Evolutionary conservation across 2,113 vertebrate genomes (phyloP), one percentile per base, ranked within the genome.

Genomic region (Promerops cafer): DNA sequence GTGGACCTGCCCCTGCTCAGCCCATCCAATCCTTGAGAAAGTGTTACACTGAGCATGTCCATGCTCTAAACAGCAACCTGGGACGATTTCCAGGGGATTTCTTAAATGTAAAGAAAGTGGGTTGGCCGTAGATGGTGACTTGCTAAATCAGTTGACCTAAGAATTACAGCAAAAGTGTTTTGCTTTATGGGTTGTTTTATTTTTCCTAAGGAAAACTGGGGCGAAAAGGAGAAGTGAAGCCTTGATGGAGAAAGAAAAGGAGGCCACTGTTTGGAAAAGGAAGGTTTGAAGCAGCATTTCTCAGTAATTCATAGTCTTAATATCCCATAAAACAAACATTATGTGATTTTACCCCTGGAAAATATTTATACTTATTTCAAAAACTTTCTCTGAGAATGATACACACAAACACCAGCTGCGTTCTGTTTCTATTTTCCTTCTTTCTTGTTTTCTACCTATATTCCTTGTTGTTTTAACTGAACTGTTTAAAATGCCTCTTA

Each of bases 371-470:
- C 1, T 13, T 57, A 4, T 22, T 65, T 76, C 10, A 76, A 28
- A 28, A 66, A 39, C 13, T 68, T 79, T 75, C 9, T 30, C 21
- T 19, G 30, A 71, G 24, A 83, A 64, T 15, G 13, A 40, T 33
- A 30, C 1, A n/a, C 7, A 49, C 1, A 47, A 80, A 57, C 35
- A 57, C 12, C 26, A 23, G 2, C 3, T 52, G 21, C 0, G 1
- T 83, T 66, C 21, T 19, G 42, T 64, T 54, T 63, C 27, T 37
- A 15, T 54, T 75, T 75, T 52, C 7, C 21, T 74, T 70, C 16
- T 85, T 24, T 61, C 23, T n/a, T 23, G 4, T 79, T 63, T 79
- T 57, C 47, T 24, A 53, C 54, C 35, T 37, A 11, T 59, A 40
- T 7, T 52, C 19, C 28, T 63, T 53, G 21, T 15, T 61, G 8